Evolutionary conservation across 2,888 invertebrate species (phyloP).

Genomic region (Apamea crenata): DNA sequence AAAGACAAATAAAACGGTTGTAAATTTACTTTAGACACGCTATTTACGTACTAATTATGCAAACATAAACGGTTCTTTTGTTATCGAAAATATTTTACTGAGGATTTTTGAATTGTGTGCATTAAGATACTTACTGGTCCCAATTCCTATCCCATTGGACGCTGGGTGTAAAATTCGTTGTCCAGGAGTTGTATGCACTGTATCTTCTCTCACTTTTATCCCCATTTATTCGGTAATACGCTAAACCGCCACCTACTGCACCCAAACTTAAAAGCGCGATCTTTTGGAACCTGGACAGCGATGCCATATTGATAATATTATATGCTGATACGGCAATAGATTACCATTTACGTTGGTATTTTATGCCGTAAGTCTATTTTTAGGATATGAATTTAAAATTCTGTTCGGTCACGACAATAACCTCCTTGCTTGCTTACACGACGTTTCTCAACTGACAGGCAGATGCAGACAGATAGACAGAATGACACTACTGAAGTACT

Average conservation of each 20-base stretch:
- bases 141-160: conserved; percentile 96
- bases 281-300: conserved; percentile 90
- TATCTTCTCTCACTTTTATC: conserved; percentile 83
- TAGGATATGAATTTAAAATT: conserved; percentile 32
- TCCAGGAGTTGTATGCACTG: conserved; percentile 92
- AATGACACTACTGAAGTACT: no score
- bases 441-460: conserved; percentile 43
- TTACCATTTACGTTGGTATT: conserved; percentile 43
- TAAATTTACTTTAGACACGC: conserved; percentile 10
- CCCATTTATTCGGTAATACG: conserved; percentile 90
- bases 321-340: conserved; percentile 21
- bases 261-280: conserved; percentile 91
- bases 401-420: conserved; percentile 46
- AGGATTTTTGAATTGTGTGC: background rate
- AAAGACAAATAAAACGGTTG: conserved; percentile 5
- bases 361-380: conserved; percentile 12
- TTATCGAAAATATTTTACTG: background rate
- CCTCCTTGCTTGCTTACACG: conserved; percentile 42
- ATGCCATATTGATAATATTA: conserved; percentile 82
- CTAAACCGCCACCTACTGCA: conserved; percentile 92
- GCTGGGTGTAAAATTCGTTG: conserved; percentile 91
- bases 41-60: conserved; percentile 28
- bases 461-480: conserved; percentile 12
- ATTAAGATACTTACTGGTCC: conserved; percentile 93
- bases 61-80: conserved; percentile 10